A percentile compares a stretch with the other conserved stretches of the same genome.
Evolutionary conservation across 2,797 vertebrate genomes (phyloP).

Genomic region (Pseudochirops corinnae): DNA sequence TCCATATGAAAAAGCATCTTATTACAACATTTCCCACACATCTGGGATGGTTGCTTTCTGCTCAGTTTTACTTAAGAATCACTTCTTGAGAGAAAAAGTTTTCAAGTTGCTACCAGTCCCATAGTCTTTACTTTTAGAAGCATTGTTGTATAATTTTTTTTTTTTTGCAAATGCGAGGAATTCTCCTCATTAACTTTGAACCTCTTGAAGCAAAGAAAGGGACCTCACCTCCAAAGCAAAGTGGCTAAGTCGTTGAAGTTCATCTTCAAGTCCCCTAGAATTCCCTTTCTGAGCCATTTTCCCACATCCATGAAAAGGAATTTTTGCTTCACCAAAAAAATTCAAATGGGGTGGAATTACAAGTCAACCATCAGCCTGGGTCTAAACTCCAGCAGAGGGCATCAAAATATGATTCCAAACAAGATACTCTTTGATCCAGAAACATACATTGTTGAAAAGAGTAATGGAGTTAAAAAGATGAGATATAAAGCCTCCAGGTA

Average conservation of each 20-base stretch:
- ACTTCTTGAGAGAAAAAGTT: conserved; percentile 41
- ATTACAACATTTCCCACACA: not conserved
- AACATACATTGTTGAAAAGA: not conserved
- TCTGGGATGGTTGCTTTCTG: not conserved
- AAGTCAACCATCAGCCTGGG: not conserved
- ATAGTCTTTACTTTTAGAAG: conserved; percentile 51
- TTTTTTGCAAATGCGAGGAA: not conserved
- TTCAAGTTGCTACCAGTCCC: conserved; percentile 19
- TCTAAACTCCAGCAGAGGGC: not conserved
- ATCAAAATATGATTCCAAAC: not conserved
- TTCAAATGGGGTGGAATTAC: not conserved
- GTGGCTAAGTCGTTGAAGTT: not conserved
- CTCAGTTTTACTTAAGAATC: conserved; percentile 28
- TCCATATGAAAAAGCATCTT: fast-evolving
- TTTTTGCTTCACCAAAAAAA: not conserved
- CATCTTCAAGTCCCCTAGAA: not conserved
- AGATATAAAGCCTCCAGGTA: not conserved
- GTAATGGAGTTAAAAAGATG: not conserved
- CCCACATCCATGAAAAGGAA: fast-evolving
- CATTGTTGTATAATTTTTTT: conserved; percentile 25
- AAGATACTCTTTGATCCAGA: not conserved
- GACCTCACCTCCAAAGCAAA: not conserved
- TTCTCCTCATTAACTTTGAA: not conserved
- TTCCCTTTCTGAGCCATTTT: not conserved
- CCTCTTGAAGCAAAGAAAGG: not conserved